Base-by-base conservation (phyloP, 2,888 invertebrate genomes). In the Tuberolachnus salignus region DNA sequence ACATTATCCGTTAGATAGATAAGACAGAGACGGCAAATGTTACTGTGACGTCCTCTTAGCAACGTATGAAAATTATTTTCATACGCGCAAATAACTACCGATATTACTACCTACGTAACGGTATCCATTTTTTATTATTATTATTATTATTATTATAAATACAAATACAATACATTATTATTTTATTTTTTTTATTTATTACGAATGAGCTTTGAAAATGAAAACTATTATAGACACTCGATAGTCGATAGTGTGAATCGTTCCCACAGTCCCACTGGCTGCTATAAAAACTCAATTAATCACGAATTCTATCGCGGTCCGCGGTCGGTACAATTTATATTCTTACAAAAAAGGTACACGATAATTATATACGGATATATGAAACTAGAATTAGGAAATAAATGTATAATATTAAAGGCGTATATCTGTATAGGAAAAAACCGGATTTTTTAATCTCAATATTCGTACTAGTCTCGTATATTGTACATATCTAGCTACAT, bases 361-460 rank as follows among this genome's bases (percentile, higher is more conserved):
- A 46, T 71, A 57, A 71, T 71, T 57, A 71, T 57, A 71, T 71
- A 46, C 14, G 13, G 23, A 57, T 71, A 57, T 71, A 55, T 21
- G 46, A 71, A 55, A 71, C 55, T 6, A 57, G 21, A 44, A 57
- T 46, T 71, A 23, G 44, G 10, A 57, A 34, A 34, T 34, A 34
- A 34, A 34, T 34, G 3, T 34, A 6, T 34, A 34, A 4, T 3
- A 34, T 34, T 34, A 34, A n/a, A n/a, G n/a, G n/a, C 6, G 3
- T 34, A 6, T 34, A 34, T 34, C 34, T 34, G 34, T 34, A 34
- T 34, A 26, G 46, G 11, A 10, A 1, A 3, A 67, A 57, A 71
- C 70, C 11, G 70, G 70, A 71, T 57, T 44, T 14, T 8, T 55
- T 10, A 55, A 55, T 34, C 34, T 34, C 6, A 34, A 34, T 34